Evolutionary conservation across 2,797 vertebrate species (phyloP).

Genomic region (Macrochelys suwanniensis): DNA sequence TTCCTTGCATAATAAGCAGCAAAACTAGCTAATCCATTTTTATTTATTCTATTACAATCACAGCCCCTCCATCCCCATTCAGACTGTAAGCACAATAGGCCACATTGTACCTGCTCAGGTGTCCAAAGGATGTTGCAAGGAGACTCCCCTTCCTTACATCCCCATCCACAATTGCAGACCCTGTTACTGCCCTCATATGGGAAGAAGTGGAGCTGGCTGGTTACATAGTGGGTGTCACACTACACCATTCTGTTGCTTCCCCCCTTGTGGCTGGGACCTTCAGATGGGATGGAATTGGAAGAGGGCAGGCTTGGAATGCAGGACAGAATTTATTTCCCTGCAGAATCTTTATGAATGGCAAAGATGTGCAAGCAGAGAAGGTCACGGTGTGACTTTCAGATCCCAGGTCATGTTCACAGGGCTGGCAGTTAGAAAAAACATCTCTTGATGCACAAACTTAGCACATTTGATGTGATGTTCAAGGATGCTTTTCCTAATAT

Average conservation of each 20-base stretch:
- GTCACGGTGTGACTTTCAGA: not conserved
- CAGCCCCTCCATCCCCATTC: not conserved
- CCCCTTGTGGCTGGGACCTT: not conserved
- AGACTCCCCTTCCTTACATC: not conserved
- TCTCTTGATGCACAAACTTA: accelerated
- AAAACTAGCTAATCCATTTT: not conserved
- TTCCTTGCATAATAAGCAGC: not conserved
- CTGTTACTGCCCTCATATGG: not conserved
- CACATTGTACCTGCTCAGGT: not conserved
- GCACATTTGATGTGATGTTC: not conserved
- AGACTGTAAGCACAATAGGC: accelerated
- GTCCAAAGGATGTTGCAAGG: not conserved
- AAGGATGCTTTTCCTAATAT: not conserved
- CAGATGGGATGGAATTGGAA: not conserved
- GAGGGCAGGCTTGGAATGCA: not conserved
- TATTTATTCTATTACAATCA: not conserved
- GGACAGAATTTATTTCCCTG: too few species aligned
- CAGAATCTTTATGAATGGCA: not conserved
- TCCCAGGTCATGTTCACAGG: too few species aligned
- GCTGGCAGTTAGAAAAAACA: too few species aligned
- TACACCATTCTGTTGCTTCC: not conserved
- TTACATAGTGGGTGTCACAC: not conserved
- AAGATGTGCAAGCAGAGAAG: not conserved
- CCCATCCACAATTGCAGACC: not conserved
- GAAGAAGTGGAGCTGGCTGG: not conserved